These are phyloP conservation scores for Lepidonotus clava DNA, from an alignment of 2,888 invertebrate genomes.

Conservation along the genomic window DNA sequence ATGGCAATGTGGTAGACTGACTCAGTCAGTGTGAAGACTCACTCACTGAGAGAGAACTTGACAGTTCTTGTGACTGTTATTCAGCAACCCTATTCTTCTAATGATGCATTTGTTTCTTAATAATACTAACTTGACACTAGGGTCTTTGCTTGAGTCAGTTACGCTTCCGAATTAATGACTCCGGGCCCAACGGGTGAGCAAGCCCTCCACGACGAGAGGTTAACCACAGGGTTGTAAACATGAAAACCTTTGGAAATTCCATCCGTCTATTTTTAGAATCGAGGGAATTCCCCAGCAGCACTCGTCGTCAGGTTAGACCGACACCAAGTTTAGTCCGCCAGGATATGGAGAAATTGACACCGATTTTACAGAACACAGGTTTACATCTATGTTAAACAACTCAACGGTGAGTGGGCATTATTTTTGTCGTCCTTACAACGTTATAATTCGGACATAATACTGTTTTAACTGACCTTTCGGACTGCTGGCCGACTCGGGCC, in stretches of 20 bases:
- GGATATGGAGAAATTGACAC: not conserved
- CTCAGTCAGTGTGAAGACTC: too few species aligned
- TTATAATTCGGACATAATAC: too few species aligned
- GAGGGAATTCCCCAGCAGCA: constrained; percentile 25
- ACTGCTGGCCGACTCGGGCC: not conserved
- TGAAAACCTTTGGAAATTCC: not conserved
- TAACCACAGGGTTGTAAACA: not conserved
- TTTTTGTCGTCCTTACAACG: not conserved
- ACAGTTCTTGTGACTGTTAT: too few species aligned
- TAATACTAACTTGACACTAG: too few species aligned
- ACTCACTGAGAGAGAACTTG: too few species aligned
- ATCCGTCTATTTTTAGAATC: not conserved
- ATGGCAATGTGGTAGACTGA: too few species aligned
- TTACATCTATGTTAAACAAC: not conserved
- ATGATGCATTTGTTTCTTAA: too few species aligned
- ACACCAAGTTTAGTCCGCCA: not conserved
- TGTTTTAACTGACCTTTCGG: not conserved
- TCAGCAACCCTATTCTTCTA: too few species aligned
- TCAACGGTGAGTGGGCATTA: not conserved
- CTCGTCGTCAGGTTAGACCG: not conserved
- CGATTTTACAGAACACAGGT: not conserved
- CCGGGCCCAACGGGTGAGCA: too few species aligned
- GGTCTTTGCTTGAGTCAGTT: too few species aligned
- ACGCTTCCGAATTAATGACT: too few species aligned
- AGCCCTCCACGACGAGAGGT: too few species aligned